Evolutionary conservation across 2,113 vertebrate species (phyloP), one percentile per base, ranked within the genome.

Genomic region (Micronisus gabar): DNA sequence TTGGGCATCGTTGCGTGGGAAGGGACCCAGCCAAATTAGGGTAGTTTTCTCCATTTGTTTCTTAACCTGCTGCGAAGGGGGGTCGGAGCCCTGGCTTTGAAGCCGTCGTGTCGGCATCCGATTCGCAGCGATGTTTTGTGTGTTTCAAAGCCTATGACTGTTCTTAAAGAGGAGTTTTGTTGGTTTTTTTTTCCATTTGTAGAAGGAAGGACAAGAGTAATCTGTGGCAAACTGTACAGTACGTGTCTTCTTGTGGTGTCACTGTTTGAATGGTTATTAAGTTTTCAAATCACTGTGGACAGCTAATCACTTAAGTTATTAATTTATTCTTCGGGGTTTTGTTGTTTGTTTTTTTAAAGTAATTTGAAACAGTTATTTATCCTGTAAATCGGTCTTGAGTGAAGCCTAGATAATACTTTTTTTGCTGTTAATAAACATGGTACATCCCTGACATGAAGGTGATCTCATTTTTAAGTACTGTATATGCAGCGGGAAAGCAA

Each of bases 281-380:
- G 98, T 98, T 99, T 98, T 98, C 98, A 98, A 98, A 97, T 98
- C 96, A 94, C 97, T 98, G 98, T 99, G 98, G 98, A 98, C 98
- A 98, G 98, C 98, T 99, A 98, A 98, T 99, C 98, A 98, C 98
- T 98, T 99, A 99, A 99, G 98, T 99, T 99, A 99, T 99, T 99
- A 99, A 99, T 99, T 99, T 99, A 99, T 99, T 99, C 98, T 98
- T 98, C 93, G 62, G 81, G 90, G 74, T 38, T 78, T 92, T 82
- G 80, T 96, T 89, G 92, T 93, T 88, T 85, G 21, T 97, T 97
- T 97, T 97, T 97, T 98, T 96, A 55, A 96, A 97, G 97, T 97
- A 97, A 97, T 96, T 92, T 97, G 97, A 98, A 98, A 96, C 97
- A 95, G 56, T 91, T 98, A 98, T 98, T 98, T 98, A 98, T 98